Evolutionary conservation across 1,140 invertebrate species (phyloP).

Genomic region (Periplaneta americana): DNA sequence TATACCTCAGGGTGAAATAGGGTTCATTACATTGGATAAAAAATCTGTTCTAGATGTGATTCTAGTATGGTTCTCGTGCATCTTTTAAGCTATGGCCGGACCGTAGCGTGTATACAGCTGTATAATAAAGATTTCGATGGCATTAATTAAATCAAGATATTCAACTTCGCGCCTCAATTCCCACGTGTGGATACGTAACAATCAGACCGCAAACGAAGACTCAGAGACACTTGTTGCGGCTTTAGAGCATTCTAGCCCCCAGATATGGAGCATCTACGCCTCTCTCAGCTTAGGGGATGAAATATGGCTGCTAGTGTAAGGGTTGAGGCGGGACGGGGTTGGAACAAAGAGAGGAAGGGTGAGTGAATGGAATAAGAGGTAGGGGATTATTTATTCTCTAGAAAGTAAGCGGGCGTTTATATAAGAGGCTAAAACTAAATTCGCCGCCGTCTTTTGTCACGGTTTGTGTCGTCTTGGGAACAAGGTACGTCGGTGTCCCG

Average conservation of each 20-base stretch:
- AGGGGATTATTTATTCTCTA: background rate
- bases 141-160: too few relatives aligned
- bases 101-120: too few relatives aligned
- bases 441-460: background rate
- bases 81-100: too few relatives aligned
- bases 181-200: too few relatives aligned
- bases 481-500: background rate
- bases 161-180: too few relatives aligned
- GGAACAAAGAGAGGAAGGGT: background rate
- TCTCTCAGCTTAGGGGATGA: background rate
- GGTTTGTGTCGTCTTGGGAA: background rate
- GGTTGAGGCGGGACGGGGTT: background rate
- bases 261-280: background rate
- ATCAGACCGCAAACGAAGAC: too few relatives aligned
- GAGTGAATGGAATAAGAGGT: background rate
- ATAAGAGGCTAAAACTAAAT: background rate
- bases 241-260: background rate
- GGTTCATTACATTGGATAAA: too few relatives aligned
- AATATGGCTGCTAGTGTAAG: background rate
- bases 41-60: too few relatives aligned
- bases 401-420: background rate
- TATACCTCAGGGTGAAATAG: too few relatives aligned
- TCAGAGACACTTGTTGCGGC: background rate
- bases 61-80: too few relatives aligned
- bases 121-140: too few relatives aligned